Base-by-base conservation (phyloP, 2,797 vertebrate species). In the Epinephelus coioides region DNA sequence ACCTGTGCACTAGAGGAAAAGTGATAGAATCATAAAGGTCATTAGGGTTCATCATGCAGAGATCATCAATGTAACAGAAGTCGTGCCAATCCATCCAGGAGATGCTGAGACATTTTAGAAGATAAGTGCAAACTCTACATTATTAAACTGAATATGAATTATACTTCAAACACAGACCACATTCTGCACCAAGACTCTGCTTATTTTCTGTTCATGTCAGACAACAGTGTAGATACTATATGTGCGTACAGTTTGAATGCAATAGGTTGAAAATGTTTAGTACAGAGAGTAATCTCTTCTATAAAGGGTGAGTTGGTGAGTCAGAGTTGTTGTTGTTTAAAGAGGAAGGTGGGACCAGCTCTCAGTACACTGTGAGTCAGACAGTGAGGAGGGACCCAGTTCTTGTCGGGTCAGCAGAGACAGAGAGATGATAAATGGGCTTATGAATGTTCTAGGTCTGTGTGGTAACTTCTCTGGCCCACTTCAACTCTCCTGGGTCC, bases 331-430 rank as follows among this genome's bases (percentile, higher is more conserved):
- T 75, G 67, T 76, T 88, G 73, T 82, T 86, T 78, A 83, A 83
- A 84, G 89, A 82, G 82, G 74, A 76, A 78, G 73, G 67, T 76
- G 77, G 87, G 82, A 76, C 79, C 17, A 64, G 54, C 75, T 86
- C 64, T 70, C 43, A 62, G 74, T 66, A 43, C 82, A 68, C 69
- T 30, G 85, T 87, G 88, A 90, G 89, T 82, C 84, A 89, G 80
- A 88, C 84, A 46, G 73, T 56, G 79, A 87, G 40, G 74, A 88
- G 87, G 88, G 90, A 90, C 79, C 86, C 78, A 77, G 71, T 90
- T 92, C 86, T 83, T 63, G 88, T 73, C 55, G 15, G 89, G 77
- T 89, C 87, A 91, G 78, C 83, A 86, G 77, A 91, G 90, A 89
- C 80, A 75, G 23, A 79, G 74, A 55, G 74, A 90, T 86, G 89